Conservation (phyloP, 2,888 invertebrate genomes). For the Beris chalybata region DNA sequence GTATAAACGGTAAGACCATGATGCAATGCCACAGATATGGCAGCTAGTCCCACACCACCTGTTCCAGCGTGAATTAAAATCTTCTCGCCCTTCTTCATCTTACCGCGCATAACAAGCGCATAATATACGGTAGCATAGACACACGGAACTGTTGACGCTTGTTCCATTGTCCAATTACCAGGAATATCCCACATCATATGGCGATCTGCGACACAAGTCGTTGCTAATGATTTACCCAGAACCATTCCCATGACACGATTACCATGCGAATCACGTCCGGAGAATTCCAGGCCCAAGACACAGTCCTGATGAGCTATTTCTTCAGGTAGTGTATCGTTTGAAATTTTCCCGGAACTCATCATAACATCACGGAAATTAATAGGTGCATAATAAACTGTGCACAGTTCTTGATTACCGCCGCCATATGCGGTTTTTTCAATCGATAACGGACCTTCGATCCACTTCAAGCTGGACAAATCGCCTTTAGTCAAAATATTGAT, state of each 20-base stretch:
- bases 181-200: slow-evolving; percentile 90
- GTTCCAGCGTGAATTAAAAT: slow-evolving; percentile 94
- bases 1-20: slow-evolving; percentile 89
- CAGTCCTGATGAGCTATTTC: slow-evolving; percentile 85
- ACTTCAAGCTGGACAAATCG: slow-evolving; percentile 88
- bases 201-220: slow-evolving; percentile 81
- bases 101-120: slow-evolving; percentile 85
- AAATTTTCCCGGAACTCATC: slow-evolving; percentile 95
- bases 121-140: slow-evolving; percentile 92
- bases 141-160: slow-evolving; percentile 94
- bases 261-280: slow-evolving; percentile 76
- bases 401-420: slow-evolving; percentile 65
- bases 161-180: slow-evolving; percentile 81
- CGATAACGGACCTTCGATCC: slow-evolving; percentile 86
- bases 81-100: slow-evolving; percentile 78
- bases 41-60: slow-evolving; percentile 97
- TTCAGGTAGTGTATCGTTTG: slow-evolving; percentile 95
- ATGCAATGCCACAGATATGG: slow-evolving; percentile 89
- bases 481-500: slow-evolving; percentile 91
- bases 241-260: slow-evolving; percentile 91
- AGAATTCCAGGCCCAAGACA: slow-evolving; percentile 91
- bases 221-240: slow-evolving; percentile 85
- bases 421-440: slow-evolving; percentile 58
- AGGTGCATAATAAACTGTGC: slow-evolving; percentile 89
- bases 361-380: slow-evolving; percentile 98